Conservation (phyloP, 1,140 invertebrate species). For the Listronotus oregonensis region DNA sequence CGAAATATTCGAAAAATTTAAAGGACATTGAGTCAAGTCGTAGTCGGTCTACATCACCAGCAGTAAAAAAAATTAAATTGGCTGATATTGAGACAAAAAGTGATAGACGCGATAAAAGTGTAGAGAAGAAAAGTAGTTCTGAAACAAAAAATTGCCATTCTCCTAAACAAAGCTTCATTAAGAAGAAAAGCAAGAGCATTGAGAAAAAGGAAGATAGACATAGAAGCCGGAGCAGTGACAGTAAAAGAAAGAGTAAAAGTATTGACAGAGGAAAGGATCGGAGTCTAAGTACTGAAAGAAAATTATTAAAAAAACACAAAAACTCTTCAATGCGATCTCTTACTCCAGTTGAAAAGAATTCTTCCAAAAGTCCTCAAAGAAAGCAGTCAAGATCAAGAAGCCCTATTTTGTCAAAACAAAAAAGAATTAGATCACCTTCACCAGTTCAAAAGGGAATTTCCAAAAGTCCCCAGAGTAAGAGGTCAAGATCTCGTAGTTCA, state of each 20-base stretch:
- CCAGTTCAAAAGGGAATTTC: background rate
- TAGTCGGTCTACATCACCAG: conserved; percentile 21
- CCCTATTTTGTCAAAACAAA: conserved; percentile 8
- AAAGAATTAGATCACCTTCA: background rate
- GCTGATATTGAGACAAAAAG: background rate
- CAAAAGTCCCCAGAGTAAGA: conserved; percentile 17
- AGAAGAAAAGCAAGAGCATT: background rate
- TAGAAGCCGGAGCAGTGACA: conserved; percentile 4
- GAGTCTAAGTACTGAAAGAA: conserved; percentile 2
- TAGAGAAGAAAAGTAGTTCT: conserved; percentile 3
- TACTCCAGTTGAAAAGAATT: conserved; percentile 2
- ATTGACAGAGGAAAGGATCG: conserved; percentile 5
- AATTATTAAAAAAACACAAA: background rate
- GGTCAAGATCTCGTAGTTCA: conserved; percentile 15
- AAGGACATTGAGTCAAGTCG: conserved; percentile 1
- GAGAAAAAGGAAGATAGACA: background rate
- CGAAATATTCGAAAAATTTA: conserved; percentile 9
- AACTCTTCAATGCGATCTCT: conserved; percentile 10
- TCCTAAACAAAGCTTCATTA: background rate
- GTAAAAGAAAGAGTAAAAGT: conserved; percentile 3
- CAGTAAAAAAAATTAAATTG: background rate
- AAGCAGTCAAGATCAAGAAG: conserved; percentile 30
- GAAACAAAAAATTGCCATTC: background rate
- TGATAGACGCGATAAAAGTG: background rate
- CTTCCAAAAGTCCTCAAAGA: conserved; percentile 14